phyloP scores from a whole-genome alignment of 2,797 vertebrate genomes.

The Geotria australis region DNA sequence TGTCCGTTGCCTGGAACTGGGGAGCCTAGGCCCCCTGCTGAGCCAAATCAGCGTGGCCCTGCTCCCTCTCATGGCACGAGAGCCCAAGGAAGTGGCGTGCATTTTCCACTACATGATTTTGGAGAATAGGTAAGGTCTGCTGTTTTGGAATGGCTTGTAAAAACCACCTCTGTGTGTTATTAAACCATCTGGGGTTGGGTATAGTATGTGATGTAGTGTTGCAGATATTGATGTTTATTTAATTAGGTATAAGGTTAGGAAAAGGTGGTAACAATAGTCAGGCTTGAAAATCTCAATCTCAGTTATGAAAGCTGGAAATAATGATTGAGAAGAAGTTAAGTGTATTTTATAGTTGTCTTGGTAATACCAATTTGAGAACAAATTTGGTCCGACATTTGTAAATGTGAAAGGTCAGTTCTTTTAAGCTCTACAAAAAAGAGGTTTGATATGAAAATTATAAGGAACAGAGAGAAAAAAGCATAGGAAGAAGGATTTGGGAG shows the following conservation, averaged over 20 bases:
- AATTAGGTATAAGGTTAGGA: neutral
- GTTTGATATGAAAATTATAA: no score
- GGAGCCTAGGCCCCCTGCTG: slow-evolving; percentile 56
- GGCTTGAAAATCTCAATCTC: no score
- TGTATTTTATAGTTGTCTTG: no score
- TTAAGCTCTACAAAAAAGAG: no score
- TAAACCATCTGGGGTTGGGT: neutral
- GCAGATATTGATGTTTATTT: slow-evolving; percentile 3
- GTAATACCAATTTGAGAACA: no score
- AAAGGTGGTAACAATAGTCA: no score
- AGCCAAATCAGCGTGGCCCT: slow-evolving; percentile 93
- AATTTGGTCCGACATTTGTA: no score
- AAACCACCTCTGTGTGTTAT: neutral
- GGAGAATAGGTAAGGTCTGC: slow-evolving; percentile 42
- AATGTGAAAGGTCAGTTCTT: no score
- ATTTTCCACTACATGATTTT: slow-evolving; percentile 71
- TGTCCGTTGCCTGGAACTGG: slow-evolving; percentile 50
- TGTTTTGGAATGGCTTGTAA: neutral
- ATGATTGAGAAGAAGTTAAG: no score
- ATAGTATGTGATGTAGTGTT: neutral
- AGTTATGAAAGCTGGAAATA: no score
- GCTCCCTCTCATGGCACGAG: slow-evolving; percentile 60
- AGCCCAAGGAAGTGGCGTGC: slow-evolving; percentile 53
- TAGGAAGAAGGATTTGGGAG: no score
- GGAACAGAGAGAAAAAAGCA: no score